These are phyloP conservation scores for Pseudorectes ferrugineus DNA, from an alignment of 2,113 vertebrate species.

Conservation along the genomic window DNA sequence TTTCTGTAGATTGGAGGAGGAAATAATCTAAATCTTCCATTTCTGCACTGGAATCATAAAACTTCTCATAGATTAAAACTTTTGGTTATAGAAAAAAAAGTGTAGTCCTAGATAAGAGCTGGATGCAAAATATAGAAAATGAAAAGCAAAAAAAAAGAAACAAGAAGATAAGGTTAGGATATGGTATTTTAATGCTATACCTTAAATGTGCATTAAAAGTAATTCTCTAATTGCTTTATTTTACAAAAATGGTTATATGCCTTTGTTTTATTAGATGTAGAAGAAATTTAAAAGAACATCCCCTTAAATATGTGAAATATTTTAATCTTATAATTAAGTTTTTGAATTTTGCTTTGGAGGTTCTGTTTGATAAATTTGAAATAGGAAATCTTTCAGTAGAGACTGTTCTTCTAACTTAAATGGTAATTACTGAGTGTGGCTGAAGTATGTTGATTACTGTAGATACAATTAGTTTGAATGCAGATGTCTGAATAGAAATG, in stretches of 20 bases:
- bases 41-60: neutral
- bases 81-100: neutral
- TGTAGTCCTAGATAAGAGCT: neutral
- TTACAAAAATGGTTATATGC: neutral
- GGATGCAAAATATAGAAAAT: neutral
- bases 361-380: slow-evolving; percentile 41
- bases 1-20: neutral
- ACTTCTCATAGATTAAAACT: neutral
- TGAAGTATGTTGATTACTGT: slow-evolving; percentile 26
- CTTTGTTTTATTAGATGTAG: neutral
- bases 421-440: slow-evolving; percentile 35
- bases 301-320: slow-evolving; percentile 51
- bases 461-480: slow-evolving; percentile 46
- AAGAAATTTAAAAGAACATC: neutral
- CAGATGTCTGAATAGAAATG: slow-evolving; percentile 31
- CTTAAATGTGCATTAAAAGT: neutral
- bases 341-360: slow-evolving; percentile 46
- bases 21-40: neutral
- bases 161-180: neutral
- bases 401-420: slow-evolving; percentile 10
- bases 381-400: slow-evolving; percentile 36
- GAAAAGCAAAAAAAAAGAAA: neutral
- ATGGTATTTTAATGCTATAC: neutral
- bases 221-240: neutral
- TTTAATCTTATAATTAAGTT: slow-evolving; percentile 56